These are phyloP conservation scores for Orthonyx spaldingii DNA, from an alignment of 2,113 vertebrate species.

Conservation along the genomic window DNA sequence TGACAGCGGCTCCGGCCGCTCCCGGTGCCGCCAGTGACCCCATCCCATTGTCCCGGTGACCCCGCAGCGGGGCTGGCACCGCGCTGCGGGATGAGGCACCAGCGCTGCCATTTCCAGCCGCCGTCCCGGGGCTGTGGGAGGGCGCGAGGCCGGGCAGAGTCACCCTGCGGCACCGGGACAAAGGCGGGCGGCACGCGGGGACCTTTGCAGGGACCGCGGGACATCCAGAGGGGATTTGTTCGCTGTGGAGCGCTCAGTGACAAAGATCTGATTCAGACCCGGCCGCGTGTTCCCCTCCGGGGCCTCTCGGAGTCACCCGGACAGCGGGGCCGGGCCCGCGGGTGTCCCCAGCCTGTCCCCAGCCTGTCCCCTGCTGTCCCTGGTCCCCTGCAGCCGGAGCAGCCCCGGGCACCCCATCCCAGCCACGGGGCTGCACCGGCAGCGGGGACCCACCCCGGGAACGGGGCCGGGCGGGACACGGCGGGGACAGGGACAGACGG, in stretches of 20 bases:
- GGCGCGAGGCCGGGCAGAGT: neutral
- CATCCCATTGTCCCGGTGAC: neutral
- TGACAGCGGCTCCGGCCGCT: rapidly evolving
- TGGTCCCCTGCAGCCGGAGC: rapidly evolving
- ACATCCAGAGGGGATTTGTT: rapidly evolving
- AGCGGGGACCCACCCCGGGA: neutral
- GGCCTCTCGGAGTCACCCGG: neutral
- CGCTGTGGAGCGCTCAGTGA: neutral
- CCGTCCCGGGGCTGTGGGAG: neutral
- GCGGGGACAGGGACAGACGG: neutral
- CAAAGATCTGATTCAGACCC: neutral
- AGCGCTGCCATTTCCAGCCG: neutral
- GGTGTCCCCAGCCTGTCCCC: rapidly evolving
- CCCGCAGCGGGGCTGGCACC: neutral
- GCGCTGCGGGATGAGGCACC: neutral
- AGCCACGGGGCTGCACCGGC: rapidly evolving
- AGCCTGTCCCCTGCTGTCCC: neutral
- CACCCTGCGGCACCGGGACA: rapidly evolving
- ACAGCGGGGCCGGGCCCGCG: neutral
- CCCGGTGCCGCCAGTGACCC: neutral
- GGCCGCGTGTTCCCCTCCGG: rapidly evolving
- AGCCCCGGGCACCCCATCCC: neutral
- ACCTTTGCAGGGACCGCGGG: neutral
- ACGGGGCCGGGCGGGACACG: too few relatives aligned
- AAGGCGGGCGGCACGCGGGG: neutral